Evolutionary conservation across 2,113 vertebrate species (phyloP), one percentile per base, ranked within the genome.

Genomic region (Pangasianodon gigas): DNA sequence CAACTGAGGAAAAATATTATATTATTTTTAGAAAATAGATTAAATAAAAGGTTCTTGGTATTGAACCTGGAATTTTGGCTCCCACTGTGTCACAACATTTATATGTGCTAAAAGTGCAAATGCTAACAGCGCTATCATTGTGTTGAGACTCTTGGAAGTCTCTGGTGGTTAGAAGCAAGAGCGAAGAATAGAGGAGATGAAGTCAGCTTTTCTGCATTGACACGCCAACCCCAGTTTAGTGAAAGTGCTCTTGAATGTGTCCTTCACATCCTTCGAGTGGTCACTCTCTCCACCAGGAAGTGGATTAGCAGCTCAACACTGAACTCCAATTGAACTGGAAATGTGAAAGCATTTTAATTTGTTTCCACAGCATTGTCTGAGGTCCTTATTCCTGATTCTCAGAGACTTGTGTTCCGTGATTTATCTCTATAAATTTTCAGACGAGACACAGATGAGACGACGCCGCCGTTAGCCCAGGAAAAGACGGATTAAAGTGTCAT

Each of bases 401-500:
- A 71, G 26, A 67, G 52, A 46, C 46, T 46, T 8, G 8, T 41
- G 8, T 79, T 69, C 52, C 5, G 60, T 18, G 51, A 58, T 84
- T 84, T 19, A 88, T 67, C 65, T 84, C 81, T 37, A 32, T 89
- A n/a, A 60, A 44, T 54, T 46, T 48, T 69, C 62, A 54, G 48
- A 32, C 9, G 21, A 24, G 56, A 19, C 46, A 29, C 71, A 58
- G 86, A 62, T 60, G 54, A 87, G 74, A 90, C 91, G 88, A 86
- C 74, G 92, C 92, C 54, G 91, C 89, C 87, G 89, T 92, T 52
- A 51, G 80, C 67, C 52, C 0, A 8, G 88, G 85, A 91, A 89
- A 89, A 80, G 88, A 90, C 67, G 83, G 80, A 87, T 91, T 87
- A 75, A 75, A 86, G 91, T 93, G 89, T 93, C 92, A 94, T 95